These are phyloP conservation scores for Cephalopterus ornatus DNA, from an alignment of 2,113 vertebrate genomes.

Conservation along the genomic window DNA sequence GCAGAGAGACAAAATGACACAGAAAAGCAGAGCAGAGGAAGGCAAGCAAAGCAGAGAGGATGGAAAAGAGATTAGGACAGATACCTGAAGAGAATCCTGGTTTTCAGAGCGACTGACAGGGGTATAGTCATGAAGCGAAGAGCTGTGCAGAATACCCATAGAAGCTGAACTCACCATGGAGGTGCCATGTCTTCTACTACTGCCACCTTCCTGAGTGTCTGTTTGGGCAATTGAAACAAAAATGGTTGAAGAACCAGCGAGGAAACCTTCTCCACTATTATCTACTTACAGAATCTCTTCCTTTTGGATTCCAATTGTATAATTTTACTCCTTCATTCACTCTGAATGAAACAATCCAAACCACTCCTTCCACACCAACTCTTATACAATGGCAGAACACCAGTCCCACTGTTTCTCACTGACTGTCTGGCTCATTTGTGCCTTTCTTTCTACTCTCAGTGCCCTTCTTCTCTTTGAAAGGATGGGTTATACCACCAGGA, in stretches of 20 bases:
- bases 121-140: conserved; percentile 79
- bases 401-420: not conserved
- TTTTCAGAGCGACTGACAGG: conserved; percentile 81
- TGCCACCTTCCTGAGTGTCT: conserved; percentile 85
- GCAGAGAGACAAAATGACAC: conserved; percentile 1
- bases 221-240: conserved; percentile 53
- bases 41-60: conserved; percentile 31
- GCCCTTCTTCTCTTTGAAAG: not conserved
- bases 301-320: not conserved
- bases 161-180: conserved; percentile 88
- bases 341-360: not conserved
- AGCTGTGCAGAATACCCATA: conserved; percentile 79
- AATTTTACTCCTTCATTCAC: not conserved
- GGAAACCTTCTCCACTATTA: not conserved
- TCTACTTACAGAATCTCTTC: not conserved
- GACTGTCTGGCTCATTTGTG: not conserved
- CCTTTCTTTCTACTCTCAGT: not conserved
- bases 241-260: not conserved
- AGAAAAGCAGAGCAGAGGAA: conserved; percentile 23
- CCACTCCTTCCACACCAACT: not conserved
- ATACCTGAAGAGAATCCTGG: conserved; percentile 83
- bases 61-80: conserved; percentile 29
- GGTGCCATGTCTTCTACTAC: conserved; percentile 81
- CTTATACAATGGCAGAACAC: not conserved
- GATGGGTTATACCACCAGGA: not conserved